Conservation (phyloP, 2,113 vertebrate species). For the Nymphicus hollandicus region DNA sequence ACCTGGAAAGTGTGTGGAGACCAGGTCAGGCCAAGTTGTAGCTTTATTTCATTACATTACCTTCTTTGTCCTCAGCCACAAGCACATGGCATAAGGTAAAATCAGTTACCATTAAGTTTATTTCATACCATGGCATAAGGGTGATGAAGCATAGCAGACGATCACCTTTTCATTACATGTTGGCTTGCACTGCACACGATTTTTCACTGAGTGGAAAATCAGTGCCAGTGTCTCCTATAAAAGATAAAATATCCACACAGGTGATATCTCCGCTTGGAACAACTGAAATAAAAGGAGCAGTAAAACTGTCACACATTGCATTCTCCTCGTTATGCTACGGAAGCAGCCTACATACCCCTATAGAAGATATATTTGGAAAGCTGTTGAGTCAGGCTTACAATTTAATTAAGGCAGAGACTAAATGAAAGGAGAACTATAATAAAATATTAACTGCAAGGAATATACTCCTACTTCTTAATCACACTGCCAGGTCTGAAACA, state of each 20-base stretch:
- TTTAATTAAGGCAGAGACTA: conserved; percentile 11
- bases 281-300: not conserved
- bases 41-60: not conserved
- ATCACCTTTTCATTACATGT: not conserved
- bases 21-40: not conserved
- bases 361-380: not conserved
- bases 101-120: not conserved
- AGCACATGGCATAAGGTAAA: not conserved
- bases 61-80: not conserved
- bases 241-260: not conserved
- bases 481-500: not conserved
- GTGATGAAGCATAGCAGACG: not conserved
- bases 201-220: not conserved
- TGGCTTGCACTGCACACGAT: not conserved
- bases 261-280: not conserved
- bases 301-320: not conserved
- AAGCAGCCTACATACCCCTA: not conserved
- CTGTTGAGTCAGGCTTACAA: not conserved
- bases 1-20: not conserved
- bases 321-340: not conserved
- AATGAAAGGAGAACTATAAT: not conserved
- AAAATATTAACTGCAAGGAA: not conserved
- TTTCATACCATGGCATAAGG: not conserved
- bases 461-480: not conserved
- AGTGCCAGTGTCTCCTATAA: not conserved